Evolutionary conservation across 2,888 invertebrate genomes (phyloP), one percentile per base, ranked within the genome.

Genomic region (Ferrisia virgata): DNA sequence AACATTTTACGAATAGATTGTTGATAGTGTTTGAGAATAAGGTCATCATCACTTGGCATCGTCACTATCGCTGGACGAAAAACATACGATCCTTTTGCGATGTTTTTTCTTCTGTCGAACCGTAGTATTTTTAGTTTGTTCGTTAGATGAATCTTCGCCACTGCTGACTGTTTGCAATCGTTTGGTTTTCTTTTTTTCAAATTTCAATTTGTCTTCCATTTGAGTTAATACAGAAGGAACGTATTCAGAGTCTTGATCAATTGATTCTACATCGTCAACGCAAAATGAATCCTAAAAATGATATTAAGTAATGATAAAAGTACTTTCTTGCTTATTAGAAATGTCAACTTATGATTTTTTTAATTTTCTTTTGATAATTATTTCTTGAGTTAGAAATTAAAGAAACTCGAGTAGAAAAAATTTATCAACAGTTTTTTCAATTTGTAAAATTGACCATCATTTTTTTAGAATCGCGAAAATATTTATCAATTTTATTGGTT

Each of bases 1-100:
- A 47, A 47, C 11, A 79, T 79, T 79, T 43, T 40, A 36, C 5
- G 36, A 6, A 40, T 18, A 47, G 18, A 18, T 47, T 18, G 18
- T 25, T 15, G 22, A 11, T 72, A 18, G 22, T 2, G 36, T 72
- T 47, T 47, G 15, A 53, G 22, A 39, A 79, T 39, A 79, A 79
- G 28, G 40, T 79, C 22, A 64, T 11, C 4, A 22, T 33, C 9
- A n/a, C 18, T 81, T 58, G 31, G 72, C 28, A 15, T 33, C 58
- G n/a, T 82, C 82, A 36, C 69, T 69, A 47, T 82, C 82, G 58
- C 79, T 79, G 15, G 82, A 82, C 6, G 82, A 64, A 82, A 82
- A 64, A n/a, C 36, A 64, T 18, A 58, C 25, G 31, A 43, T 79
- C 6, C 79, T n/a, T 79, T 79, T 79, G n/a, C 72, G 72, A 36